Percentiles rank a stretch among this genome's conserved stretches.
phyloP scores from a whole-genome alignment of 1,140 invertebrate species.

The Aphaenogaster floridana region DNA sequence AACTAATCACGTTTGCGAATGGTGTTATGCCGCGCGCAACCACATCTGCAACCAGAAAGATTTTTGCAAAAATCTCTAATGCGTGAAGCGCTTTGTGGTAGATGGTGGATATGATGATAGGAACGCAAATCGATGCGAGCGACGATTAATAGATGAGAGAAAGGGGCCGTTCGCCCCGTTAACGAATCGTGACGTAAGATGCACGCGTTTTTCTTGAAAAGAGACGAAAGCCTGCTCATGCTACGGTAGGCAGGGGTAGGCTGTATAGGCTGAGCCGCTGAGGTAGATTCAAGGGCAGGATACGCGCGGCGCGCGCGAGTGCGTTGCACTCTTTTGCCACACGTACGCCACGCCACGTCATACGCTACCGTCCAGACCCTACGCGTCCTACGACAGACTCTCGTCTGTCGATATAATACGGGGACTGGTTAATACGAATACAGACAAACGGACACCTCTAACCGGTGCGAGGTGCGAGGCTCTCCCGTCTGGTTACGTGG shows the following conservation, averaged over 20 bases:
- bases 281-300: constrained; percentile 83
- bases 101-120: not conserved
- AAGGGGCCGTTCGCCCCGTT: not conserved
- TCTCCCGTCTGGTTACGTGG: not conserved
- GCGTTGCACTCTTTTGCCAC: constrained; percentile 69
- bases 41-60: not conserved
- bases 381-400: not conserved
- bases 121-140: not conserved
- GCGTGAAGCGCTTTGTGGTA: not conserved
- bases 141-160: not conserved
- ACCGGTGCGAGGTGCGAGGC: not conserved
- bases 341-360: constrained; percentile 48
- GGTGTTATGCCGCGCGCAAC: not conserved
- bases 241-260: not conserved
- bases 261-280: constrained; percentile 20
- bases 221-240: constrained; percentile 12
- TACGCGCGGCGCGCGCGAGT: constrained; percentile 63
- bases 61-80: not conserved
- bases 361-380: not conserved
- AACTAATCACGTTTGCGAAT: no score
- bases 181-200: not conserved
- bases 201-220: not conserved
- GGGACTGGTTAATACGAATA: not conserved
- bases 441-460: not conserved
- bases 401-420: not conserved